Evolutionary conservation across 2,888 invertebrate genomes (phyloP), one percentile per base, ranked within the genome.

Genomic region (Hemithea aestivaria): DNA sequence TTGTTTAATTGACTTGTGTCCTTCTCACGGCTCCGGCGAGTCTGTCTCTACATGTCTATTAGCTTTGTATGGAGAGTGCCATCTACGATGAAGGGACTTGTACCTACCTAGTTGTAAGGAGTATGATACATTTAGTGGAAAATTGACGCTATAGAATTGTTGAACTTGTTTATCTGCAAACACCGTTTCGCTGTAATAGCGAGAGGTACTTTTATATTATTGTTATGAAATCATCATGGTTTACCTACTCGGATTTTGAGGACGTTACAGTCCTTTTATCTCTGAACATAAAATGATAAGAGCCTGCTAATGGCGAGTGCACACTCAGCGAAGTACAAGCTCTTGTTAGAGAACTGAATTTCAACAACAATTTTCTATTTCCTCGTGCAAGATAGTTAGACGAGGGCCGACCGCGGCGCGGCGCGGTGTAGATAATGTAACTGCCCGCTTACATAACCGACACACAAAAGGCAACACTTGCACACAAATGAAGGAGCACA

Each of bases 381-480:
- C 50, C 50, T 45, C 21, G 33, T 25, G 40, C 46, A 44, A 44
- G 39, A 42, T 43, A 45, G 46, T 45, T 50, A 46, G 40, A 41
- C 31, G 40, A 45, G 45, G 40, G 31, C 40, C 32, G 39, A 35
- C 40, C 44, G 48, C 46, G 56, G 48, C 50, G 50, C 50, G 44
- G 52, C 51, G 48, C 41, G 49, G 52, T 53, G 58, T 62, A 63
- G 58, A 62, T 65, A 72, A 61, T 63, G 63, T 62, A 39, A 53
- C 53, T 53, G 60, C 64, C 59, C 62, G 62, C 63, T 63, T 65
- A 80, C 72, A 80, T 77, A 80, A 74, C 73, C 61, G 62, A 63
- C 69, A 73, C 71, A 81, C 76, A 76, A 80, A 74, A 74, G 76
- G 65, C 68, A 73, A 69, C 74, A 66, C 72, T 68, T 61, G 62